These are phyloP conservation scores for Drosophila anceps DNA, from an alignment of 2,888 invertebrate species.

Conservation along the genomic window DNA sequence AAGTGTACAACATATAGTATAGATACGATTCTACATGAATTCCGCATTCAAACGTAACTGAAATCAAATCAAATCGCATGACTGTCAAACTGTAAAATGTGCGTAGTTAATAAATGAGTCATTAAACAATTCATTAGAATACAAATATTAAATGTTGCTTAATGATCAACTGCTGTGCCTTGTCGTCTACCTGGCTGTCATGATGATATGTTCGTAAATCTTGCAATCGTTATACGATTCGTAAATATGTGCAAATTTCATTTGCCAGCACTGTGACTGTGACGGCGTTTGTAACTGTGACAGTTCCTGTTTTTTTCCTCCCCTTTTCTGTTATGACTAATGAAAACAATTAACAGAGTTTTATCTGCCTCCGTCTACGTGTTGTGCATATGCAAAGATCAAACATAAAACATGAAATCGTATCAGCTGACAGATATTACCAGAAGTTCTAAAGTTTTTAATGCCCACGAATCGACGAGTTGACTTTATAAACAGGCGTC, in stretches of 20 bases:
- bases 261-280: conserved; percentile 8
- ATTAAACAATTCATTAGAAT: conserved; percentile 10
- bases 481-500: conserved; percentile 36
- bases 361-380: conserved; percentile 60
- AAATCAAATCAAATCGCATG: conserved; percentile 5
- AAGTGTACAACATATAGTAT: not conserved
- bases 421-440: conserved; percentile 48
- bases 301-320: conserved; percentile 22
- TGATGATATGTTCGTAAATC: conserved; percentile 33
- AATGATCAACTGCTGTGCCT: conserved; percentile 21
- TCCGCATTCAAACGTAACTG: not conserved
- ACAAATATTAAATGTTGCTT: conserved; percentile 34
- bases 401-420: conserved; percentile 25
- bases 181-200: conserved; percentile 27
- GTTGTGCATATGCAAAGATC: conserved; percentile 53
- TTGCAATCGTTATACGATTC: conserved; percentile 31
- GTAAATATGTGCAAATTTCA: conserved; percentile 43
- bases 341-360: conserved; percentile 72
- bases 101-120: conserved; percentile 16
- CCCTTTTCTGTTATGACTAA: conserved; percentile 59
- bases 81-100: conserved; percentile 30
- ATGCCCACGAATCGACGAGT: conserved; percentile 13
- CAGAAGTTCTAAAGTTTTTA: conserved; percentile 34
- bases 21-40: not conserved
- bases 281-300: conserved; percentile 7